Base-by-base conservation (phyloP, 37 sponge, comb jelly and placozoan genomes). In the Geodia barretti region DNA sequence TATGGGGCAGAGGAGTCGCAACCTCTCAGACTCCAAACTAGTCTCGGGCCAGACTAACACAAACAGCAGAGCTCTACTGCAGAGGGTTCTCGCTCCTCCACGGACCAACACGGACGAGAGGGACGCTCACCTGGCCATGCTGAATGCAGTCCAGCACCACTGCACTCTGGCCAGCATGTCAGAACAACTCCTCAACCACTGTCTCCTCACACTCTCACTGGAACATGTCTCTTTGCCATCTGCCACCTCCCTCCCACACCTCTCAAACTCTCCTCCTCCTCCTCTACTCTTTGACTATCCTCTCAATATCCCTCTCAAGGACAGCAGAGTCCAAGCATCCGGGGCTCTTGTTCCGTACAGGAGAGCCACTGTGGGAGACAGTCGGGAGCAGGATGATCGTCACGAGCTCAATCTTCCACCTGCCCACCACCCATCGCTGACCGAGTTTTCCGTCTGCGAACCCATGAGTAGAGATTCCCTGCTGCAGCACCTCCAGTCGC, bases 241-340 rank as follows among this genome's bases (percentile, higher is more conserved):
- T 71, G 82, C 83, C 59, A 33, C 79, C 39, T 1, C 37, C 26
- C 9, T 29, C 33, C 54, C 29, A 37, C 5, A 72, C 2, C 8
- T 32, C 14, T 31, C 39, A 24, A 47, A 47, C 54, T 54, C 68
- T 64, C 17, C 47, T 23, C 24, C 65, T 2, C 58, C 72, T 42
- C 24, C 2, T 64, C 62, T 88, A 24, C 59, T 75, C 4, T 77
- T 89, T 61, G 89, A 89, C 35, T 77, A 74, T 36, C 89, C 89
- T 8, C 74, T 89, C 68, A 42, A 54, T 60, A 19, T 87, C 35
- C 0, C 34, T 1, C 61, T 77, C 23, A 59, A 81, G 31, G 81
- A 71, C 2, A 75, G 59, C 76, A 2, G 35, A 60, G 36, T 7
- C 35, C n/a, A n/a, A 60, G 76, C 33, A 60, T 58, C 33, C 19